Base-by-base conservation (phyloP, 2,113 vertebrate species). In the Sphaerodactylus townsendi region DNA sequence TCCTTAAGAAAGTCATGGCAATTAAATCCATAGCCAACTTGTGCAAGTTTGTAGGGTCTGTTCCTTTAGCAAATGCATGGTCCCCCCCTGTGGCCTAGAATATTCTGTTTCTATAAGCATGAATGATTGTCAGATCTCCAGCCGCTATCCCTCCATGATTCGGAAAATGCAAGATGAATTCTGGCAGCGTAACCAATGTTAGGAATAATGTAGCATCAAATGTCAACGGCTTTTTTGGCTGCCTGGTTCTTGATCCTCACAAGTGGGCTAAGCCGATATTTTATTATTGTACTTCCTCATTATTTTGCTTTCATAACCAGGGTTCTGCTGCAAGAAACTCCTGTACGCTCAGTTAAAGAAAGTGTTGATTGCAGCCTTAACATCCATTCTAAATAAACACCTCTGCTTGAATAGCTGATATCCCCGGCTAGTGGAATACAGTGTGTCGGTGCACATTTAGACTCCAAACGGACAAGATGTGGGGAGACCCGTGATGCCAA, bases 111-210 rank as follows among this genome's bases (percentile, higher is more conserved):
- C 39, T 37, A 1, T 3, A 62, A 53, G 13, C 0, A 2, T 79
- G 35, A 41, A 37, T 79, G 77, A 72, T 77, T 79, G 53, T 65
- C 65, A 15, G 39, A 62, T 48, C 74, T 85, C 6, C 53, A 79
- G 35, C 71, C 83, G 44, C 66, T 85, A 83, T 84, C 88, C 81
- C 86, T 72, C 48, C 30, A 64, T 82, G 85, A 81, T 84, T 35
- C 4, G 87, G 79, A 73, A 82, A 81, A 85, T 48, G 56, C 68
- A 13, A 44, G 82, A 86, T 59, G 21, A 73, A 73, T 89, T 70
- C 79, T 56, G 84, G 80, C 1, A 70, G 53, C 65, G 23, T 86
- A 87, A 82, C 83, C 83, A 71, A 76, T 46, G 72, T 53, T 76
- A 8, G 59, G 92, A 90, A 65, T 64, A 35, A 1, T n/a, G n/a